Conservation (phyloP, 2,888 invertebrate genomes). For the Orthosia cruda region DNA sequence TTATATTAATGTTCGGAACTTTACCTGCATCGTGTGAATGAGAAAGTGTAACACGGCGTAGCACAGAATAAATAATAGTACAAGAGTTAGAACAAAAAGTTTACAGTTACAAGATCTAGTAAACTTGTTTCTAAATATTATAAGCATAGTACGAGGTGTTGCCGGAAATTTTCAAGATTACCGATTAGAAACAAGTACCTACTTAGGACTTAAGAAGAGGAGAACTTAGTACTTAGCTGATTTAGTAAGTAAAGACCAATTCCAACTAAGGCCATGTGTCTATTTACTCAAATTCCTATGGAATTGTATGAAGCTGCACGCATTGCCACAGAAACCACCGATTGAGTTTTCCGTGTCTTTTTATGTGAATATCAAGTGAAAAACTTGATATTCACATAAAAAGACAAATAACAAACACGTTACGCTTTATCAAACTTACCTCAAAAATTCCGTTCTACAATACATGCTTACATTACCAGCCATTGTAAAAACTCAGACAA, state of each 20-base stretch:
- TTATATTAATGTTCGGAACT: conserved; percentile 53
- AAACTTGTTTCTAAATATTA: conserved; percentile 4
- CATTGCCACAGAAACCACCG: too few species aligned
- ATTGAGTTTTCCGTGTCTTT: conserved; percentile 1
- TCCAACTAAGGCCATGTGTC: too few species aligned
- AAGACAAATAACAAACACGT: conserved; percentile 7
- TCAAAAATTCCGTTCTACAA: conserved; percentile 11
- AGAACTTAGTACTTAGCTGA: too few species aligned
- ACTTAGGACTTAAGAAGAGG: too few species aligned
- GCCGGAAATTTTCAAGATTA: neutral
- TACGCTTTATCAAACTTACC: conserved; percentile 11
- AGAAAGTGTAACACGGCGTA: conserved; percentile 33
- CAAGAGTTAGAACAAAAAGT: conserved; percentile 8
- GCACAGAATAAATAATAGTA: neutral
- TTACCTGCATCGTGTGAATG: conserved; percentile 39
- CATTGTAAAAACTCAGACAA: conserved; percentile 21
- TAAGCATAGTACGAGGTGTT: neutral
- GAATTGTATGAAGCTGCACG: too few species aligned
- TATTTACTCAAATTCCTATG: too few species aligned
- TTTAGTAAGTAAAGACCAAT: too few species aligned
- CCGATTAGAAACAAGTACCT: too few species aligned
- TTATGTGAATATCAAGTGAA: too few species aligned
- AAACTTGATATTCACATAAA: conserved; percentile 16
- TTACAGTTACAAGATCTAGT: conserved; percentile 11
- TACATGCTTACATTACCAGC: conserved; percentile 1